These are phyloP conservation scores for Halictus quadricinctus DNA, from an alignment of 2,888 invertebrate species.

Conservation along the genomic window DNA sequence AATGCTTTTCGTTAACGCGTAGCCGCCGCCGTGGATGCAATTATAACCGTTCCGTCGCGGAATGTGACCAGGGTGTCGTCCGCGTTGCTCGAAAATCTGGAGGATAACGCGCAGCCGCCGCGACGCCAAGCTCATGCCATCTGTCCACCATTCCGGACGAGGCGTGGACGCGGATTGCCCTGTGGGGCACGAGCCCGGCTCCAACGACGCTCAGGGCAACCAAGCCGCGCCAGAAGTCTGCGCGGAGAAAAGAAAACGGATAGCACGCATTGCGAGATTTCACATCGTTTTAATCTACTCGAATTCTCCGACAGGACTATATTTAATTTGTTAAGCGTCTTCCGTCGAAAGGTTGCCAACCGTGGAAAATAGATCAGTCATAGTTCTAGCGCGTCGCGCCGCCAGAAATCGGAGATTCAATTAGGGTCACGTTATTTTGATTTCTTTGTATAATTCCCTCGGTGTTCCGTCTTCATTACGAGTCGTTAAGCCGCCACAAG, in stretches of 20 bases:
- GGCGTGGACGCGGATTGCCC: background rate
- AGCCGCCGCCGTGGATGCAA: constrained; percentile 63
- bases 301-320: too few relatives aligned
- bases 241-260: background rate
- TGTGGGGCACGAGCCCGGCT: background rate
- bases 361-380: background rate
- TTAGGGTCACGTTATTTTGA: constrained; percentile 14
- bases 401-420: background rate
- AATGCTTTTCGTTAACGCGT: constrained; percentile 73
- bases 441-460: background rate
- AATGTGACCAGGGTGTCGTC: constrained; percentile 57
- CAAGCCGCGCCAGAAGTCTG: background rate
- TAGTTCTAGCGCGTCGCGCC: background rate
- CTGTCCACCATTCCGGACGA: background rate
- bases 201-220: background rate
- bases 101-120: background rate
- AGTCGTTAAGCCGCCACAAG: background rate
- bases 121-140: background rate
- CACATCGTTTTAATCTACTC: too few relatives aligned
- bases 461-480: background rate
- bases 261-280: too few relatives aligned
- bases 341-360: too few relatives aligned
- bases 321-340: too few relatives aligned
- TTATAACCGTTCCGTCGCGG: constrained; percentile 62
- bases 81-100: constrained; percentile 4